phyloP scores from a whole-genome alignment of 2,797 vertebrate species.

The Centroberyx gerrardi region DNA sequence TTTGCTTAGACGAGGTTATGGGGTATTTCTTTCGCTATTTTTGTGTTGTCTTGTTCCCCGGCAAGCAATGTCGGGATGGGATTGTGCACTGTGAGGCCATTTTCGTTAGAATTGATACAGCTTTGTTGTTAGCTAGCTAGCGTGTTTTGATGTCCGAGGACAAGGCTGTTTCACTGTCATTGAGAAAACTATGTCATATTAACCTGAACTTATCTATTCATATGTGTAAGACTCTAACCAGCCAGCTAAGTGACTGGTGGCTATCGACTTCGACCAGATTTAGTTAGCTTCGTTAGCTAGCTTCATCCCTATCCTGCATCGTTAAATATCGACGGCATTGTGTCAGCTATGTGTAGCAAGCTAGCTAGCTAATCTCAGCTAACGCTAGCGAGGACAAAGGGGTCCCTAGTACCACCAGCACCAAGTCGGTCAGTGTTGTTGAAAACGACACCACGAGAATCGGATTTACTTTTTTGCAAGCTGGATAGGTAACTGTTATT shows the following conservation, averaged over 20 bases:
- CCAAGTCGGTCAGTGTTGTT: slow-evolving; percentile 26
- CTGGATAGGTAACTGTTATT: not conserved
- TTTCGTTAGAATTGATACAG: slow-evolving; percentile 55
- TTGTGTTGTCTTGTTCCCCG: slow-evolving; percentile 82
- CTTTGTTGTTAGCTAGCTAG: slow-evolving; percentile 50
- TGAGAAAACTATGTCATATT: not conserved
- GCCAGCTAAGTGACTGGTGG: slow-evolving; percentile 21
- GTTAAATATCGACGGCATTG: slow-evolving; percentile 38
- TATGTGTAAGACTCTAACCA: not conserved
- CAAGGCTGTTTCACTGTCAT: not conserved
- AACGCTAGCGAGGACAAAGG: slow-evolving; percentile 83
- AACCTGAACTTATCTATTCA: not conserved
- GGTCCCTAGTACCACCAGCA: slow-evolving; percentile 47
- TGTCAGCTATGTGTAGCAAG: slow-evolving; percentile 63
- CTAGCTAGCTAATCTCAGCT: slow-evolving; percentile 55
- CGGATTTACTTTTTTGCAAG: not conserved
- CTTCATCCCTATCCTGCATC: slow-evolving; percentile 43
- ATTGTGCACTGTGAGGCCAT: slow-evolving; percentile 77
- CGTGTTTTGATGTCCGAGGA: not conserved
- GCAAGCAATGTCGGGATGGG: slow-evolving; percentile 80
- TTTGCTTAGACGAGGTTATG: slow-evolving; percentile 11
- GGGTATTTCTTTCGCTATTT: slow-evolving; percentile 72
- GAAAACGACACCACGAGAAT: not conserved
- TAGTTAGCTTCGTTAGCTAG: slow-evolving; percentile 72
- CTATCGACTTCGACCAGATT: slow-evolving; percentile 57